phyloP scores from a whole-genome alignment of 37 sponge, comb jelly and placozoan species.

The Agelas oroides region DNA sequence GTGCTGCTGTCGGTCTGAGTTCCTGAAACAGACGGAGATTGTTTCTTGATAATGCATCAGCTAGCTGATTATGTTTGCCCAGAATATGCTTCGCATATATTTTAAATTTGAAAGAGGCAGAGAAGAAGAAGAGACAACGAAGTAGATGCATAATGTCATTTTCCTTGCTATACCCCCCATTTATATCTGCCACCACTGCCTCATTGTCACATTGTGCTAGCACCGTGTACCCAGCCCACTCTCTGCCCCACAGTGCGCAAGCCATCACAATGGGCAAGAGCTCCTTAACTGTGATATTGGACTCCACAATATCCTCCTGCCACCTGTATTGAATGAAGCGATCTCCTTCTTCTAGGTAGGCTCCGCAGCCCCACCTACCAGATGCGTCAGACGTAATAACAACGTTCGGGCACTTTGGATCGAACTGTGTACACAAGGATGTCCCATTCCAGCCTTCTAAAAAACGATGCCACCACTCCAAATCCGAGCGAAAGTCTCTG shows the following conservation, averaged over 20 bases:
- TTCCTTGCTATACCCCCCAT: not conserved
- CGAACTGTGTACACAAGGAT: too few relatives aligned
- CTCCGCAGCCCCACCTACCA: too few relatives aligned
- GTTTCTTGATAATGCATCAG: slow-evolving; percentile 11
- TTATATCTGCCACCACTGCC: slow-evolving; percentile 13
- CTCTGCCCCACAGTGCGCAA: slow-evolving; percentile 32
- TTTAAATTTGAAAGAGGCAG: slow-evolving; percentile 4
- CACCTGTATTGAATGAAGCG: not conserved
- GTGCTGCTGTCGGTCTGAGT: not conserved
- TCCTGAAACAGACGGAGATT: not conserved
- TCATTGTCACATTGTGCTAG: slow-evolving; percentile 42
- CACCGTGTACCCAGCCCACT: slow-evolving; percentile 30
- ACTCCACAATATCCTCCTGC: not conserved
- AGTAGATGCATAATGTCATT: slow-evolving; percentile 6
- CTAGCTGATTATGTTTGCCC: not conserved
- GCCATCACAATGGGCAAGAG: slow-evolving; percentile 39
- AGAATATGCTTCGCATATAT: not conserved
- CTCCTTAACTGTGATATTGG: slow-evolving; percentile 50
- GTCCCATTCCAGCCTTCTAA: not conserved
- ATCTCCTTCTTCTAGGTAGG: not conserved
- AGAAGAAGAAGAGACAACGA: slow-evolving; percentile 14
- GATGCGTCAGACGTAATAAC: too few relatives aligned
- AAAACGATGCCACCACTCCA: slow-evolving; percentile 40
- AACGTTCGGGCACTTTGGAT: not conserved
- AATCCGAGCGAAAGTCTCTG: not conserved